A percentile compares a stretch with the other conserved stretches of the same genome.
phyloP scores from a whole-genome alignment of 2,888 invertebrate genomes.

The Pachycephus smyrnensis region DNA sequence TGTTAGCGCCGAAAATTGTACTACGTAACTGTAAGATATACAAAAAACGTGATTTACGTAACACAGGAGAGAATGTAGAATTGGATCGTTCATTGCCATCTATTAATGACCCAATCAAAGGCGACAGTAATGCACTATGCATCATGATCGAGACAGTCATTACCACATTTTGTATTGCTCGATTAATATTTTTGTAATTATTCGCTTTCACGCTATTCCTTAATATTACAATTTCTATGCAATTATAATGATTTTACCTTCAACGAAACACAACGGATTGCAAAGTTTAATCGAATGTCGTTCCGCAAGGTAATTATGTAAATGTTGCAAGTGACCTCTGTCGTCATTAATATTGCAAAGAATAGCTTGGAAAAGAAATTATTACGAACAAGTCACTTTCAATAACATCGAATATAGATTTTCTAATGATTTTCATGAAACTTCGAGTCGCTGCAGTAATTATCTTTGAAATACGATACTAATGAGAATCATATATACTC shows the following conservation, averaged over 20 bases:
- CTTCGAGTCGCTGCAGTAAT: background rate
- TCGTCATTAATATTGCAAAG: slow-evolving; percentile 2
- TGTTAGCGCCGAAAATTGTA: background rate
- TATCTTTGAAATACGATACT: background rate
- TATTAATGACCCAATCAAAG: background rate
- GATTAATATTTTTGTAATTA: background rate
- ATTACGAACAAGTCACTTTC: background rate
- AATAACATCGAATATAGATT: background rate
- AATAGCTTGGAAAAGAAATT: background rate
- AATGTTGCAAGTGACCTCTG: slow-evolving; percentile 26
- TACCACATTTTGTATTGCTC: background rate
- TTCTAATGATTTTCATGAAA: background rate
- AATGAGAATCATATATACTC: background rate
- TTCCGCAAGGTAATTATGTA: slow-evolving; percentile 30
- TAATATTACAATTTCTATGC: background rate
- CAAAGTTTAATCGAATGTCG: slow-evolving; percentile 24
- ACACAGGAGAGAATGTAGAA: background rate
- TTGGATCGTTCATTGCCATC: background rate
- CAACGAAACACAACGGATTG: background rate
- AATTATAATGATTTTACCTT: background rate
- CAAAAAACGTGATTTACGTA: background rate
- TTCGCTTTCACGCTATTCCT: background rate
- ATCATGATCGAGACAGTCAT: background rate
- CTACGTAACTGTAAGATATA: background rate
- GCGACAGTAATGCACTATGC: background rate